Base-by-base conservation (phyloP, 1,140 invertebrate genomes). In the Drosophila arawakana region DNA sequence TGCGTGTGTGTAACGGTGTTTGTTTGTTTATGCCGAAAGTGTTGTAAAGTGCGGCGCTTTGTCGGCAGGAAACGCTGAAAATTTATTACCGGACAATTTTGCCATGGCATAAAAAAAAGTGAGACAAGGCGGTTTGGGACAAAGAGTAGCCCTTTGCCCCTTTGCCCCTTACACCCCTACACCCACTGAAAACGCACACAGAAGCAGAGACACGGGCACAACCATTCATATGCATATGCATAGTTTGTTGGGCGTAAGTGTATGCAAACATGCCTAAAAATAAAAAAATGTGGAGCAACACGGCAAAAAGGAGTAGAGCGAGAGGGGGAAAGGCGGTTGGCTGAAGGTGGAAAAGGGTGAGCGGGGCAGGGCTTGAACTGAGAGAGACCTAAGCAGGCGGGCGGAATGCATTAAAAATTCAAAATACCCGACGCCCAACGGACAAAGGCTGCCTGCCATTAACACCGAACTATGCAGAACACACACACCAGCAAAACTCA, bases 71-170 rank as follows among this genome's bases (percentile, higher is more conserved):
- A 88, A 78, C 84, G 84, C 81, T 90, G 84, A 89, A 88, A 88
- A 88, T 88, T 88, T 88, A 88, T 88, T 88, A 88, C 84, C 84
- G 84, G 84, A 89, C 84, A 89, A 88, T 88, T 88, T 89, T 90
- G 80, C 83, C 73, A 60, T 46, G 80, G 76, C 77, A 81, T 74
- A 78, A 74, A 86, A 86, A 86, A 86, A 52, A 66, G 62, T 30
- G 25, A 46, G 55, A 76, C 44, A 69, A 44, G 55, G 55, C 58
- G 49, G 44, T 13, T 10, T 10, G 41, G n/a, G 30, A 37, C 47
- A 9, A 37, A 37, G 30, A 66, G 47, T 44, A 58, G 52, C 25
- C 39, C 10, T 7, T n/a, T 5, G 34, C 34, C n/a, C 11, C 18
- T 5, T n/a, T 5, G 34, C 34, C n/a, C 11, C 18, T 5, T 39